Conservation (phyloP, 1,140 invertebrate species). For the Drosophila mojavensis region DNA sequence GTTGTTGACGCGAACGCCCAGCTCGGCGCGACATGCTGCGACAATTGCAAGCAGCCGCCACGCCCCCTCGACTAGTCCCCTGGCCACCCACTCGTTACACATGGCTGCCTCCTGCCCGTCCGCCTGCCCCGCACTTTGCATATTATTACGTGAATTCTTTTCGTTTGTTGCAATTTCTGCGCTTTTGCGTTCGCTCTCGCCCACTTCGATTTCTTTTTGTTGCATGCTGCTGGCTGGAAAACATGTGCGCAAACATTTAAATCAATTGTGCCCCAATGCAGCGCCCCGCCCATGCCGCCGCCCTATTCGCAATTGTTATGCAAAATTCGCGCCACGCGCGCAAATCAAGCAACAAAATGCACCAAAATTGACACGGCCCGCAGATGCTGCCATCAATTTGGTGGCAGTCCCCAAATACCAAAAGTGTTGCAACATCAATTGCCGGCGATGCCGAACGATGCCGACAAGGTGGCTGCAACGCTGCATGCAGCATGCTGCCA, state of each 20-base stretch:
- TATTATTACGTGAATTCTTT: slow-evolving; percentile 74
- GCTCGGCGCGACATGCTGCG: slow-evolving; percentile 64
- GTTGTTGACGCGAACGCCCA: slow-evolving; percentile 69
- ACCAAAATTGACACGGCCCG: slow-evolving; percentile 43
- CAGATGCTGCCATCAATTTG: slow-evolving; percentile 31
- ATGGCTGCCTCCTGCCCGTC: slow-evolving; percentile 46
- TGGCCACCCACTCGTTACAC: slow-evolving; percentile 30
- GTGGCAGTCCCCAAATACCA: slow-evolving; percentile 2
- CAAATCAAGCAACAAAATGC: slow-evolving; percentile 63
- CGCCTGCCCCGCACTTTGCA: slow-evolving; percentile 50
- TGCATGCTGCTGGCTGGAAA: slow-evolving; percentile 41
- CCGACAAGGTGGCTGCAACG: not conserved
- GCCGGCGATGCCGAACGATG: not conserved
- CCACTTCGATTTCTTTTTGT: not conserved
- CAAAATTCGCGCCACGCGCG: slow-evolving; percentile 68
- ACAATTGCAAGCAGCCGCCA: slow-evolving; percentile 57
- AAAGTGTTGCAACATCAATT: slow-evolving; percentile 6
- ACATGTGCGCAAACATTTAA: slow-evolving; percentile 82
- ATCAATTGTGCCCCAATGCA: slow-evolving; percentile 65
- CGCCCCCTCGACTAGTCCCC: slow-evolving; percentile 19
- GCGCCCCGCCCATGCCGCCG: slow-evolving; percentile 12
- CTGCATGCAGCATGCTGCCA: not conserved
- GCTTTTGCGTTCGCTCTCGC: slow-evolving; percentile 6
- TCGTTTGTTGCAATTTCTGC: slow-evolving; percentile 45
- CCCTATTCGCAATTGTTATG: slow-evolving; percentile 65